Evolutionary conservation across 2,888 invertebrate species (phyloP).

Genomic region (Lasioglossum vierecki): DNA sequence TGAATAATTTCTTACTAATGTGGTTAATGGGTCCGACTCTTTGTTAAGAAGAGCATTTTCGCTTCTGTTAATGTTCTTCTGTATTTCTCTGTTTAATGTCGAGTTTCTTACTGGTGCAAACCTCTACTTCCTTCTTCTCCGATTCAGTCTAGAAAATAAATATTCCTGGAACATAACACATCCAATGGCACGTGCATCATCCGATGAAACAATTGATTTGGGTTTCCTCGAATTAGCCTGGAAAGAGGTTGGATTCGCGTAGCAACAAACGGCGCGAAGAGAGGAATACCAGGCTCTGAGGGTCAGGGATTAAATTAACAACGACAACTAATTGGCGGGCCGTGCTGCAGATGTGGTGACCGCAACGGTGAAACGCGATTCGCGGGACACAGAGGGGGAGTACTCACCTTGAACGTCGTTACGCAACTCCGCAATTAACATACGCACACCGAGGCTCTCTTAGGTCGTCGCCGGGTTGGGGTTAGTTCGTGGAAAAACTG

Average conservation of each 20-base stretch:
- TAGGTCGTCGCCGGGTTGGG: conserved; percentile 36
- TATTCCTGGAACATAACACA: too few species aligned
- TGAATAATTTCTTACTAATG: too few species aligned
- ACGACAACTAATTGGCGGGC: conserved; percentile 55
- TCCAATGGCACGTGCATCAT: too few species aligned
- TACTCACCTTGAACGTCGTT: conserved; percentile 78
- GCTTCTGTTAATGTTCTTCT: too few species aligned
- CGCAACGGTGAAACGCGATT: conserved; percentile 37
- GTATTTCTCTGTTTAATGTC: too few species aligned
- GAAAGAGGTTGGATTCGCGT: not conserved
- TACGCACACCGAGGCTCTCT: conserved; percentile 44
- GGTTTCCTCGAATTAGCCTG: not conserved
- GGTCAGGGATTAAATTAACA: conserved; percentile 67
- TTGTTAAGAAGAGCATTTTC: not conserved
- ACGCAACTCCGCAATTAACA: conserved; percentile 71
- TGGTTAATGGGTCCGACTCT: not conserved
- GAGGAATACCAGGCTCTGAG: not conserved
- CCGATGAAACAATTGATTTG: too few species aligned
- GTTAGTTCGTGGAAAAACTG: conserved; percentile 51
- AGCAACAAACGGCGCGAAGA: not conserved
- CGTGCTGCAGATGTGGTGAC: conserved; percentile 37
- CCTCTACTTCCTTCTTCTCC: too few species aligned
- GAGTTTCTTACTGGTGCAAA: too few species aligned
- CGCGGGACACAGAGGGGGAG: conserved; percentile 56
- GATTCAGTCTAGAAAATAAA: too few species aligned